These are phyloP conservation scores for Drosophila aldrichi DNA, from an alignment of 2,888 invertebrate species.

Conservation along the genomic window DNA sequence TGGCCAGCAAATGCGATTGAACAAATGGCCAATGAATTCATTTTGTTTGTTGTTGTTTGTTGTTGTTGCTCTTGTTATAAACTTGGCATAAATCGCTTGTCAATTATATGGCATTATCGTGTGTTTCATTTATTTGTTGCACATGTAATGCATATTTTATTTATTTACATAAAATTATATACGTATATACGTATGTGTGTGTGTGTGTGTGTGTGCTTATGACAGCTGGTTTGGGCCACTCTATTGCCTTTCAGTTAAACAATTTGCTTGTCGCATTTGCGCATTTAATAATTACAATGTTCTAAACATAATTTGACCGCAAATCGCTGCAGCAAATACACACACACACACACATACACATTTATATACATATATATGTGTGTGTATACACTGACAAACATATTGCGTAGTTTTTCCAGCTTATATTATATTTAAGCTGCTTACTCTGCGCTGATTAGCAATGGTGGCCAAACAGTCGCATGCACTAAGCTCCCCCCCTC, in stretches of 20 bases:
- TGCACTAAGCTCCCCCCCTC: not conserved
- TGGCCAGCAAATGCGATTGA: constrained; percentile 26
- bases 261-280: constrained; percentile 47
- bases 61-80: constrained; percentile 25
- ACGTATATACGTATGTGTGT: not conserved
- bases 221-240: not conserved
- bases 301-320: constrained; percentile 62
- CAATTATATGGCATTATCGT: constrained; percentile 75
- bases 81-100: constrained; percentile 72
- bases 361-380: too few species aligned
- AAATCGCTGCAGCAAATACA: constrained; percentile 51
- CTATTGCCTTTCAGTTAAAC: constrained; percentile 25
- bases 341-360: constrained; percentile 7
- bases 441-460: constrained; percentile 55
- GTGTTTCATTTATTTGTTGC: constrained; percentile 44
- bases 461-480: constrained; percentile 41
- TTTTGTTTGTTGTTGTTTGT: constrained; percentile 9
- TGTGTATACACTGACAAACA: constrained; percentile 34
- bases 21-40: constrained; percentile 33
- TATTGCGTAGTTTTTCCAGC: constrained; percentile 62
- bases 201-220: not conserved
- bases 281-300: constrained; percentile 46
- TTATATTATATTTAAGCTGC: constrained; percentile 46
- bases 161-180: not conserved
- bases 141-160: constrained; percentile 60